phyloP scores from a whole-genome alignment of 92 coral and sea anemone species.

The Epizoanthus scotinus region DNA sequence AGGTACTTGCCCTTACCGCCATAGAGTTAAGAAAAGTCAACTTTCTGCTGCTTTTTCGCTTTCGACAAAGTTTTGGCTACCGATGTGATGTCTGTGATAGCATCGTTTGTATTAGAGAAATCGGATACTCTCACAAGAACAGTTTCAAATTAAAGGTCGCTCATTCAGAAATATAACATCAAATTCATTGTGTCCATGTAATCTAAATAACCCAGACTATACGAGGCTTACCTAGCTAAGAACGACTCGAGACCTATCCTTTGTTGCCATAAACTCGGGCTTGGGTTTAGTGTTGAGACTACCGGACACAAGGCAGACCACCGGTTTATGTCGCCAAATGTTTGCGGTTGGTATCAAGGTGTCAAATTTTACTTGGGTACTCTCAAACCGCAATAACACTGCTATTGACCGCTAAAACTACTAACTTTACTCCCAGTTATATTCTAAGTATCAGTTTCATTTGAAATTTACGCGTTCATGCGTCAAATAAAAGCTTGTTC shows the following conservation, averaged over 20 bases:
- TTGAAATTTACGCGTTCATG: slow-evolving; percentile 24
- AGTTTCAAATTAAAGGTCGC: slow-evolving; percentile 1
- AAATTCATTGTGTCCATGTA: neutral
- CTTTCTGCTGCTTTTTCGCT: slow-evolving; percentile 8
- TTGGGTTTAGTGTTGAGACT: too few relatives aligned
- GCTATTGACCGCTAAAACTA: slow-evolving; percentile 38
- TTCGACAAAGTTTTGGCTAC: slow-evolving; percentile 2
- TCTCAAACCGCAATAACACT: slow-evolving; percentile 39
- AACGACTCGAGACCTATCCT: neutral
- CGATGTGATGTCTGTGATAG: too few relatives aligned
- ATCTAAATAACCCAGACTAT: neutral
- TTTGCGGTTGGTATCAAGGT: slow-evolving; percentile 42
- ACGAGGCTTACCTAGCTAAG: slow-evolving; percentile 11
- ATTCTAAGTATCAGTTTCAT: slow-evolving; percentile 31
- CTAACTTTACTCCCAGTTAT: slow-evolving; percentile 6
- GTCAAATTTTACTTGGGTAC: slow-evolving; percentile 38
- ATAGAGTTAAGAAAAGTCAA: slow-evolving; percentile 5
- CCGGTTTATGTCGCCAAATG: slow-evolving; percentile 37
- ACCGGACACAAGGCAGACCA: slow-evolving; percentile 9
- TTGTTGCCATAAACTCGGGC: slow-evolving; percentile 16
- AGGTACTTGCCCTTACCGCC: neutral
- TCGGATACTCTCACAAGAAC: neutral
- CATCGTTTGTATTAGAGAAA: slow-evolving; percentile 12
- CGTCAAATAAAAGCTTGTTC: slow-evolving; percentile 34
- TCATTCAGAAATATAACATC: neutral